Percentiles rank a stretch among this genome's conserved stretches.
These are phyloP conservation scores for Dipodomys stephensi DNA, from an alignment of 2,113 vertebrate genomes.

Conservation along the genomic window DNA sequence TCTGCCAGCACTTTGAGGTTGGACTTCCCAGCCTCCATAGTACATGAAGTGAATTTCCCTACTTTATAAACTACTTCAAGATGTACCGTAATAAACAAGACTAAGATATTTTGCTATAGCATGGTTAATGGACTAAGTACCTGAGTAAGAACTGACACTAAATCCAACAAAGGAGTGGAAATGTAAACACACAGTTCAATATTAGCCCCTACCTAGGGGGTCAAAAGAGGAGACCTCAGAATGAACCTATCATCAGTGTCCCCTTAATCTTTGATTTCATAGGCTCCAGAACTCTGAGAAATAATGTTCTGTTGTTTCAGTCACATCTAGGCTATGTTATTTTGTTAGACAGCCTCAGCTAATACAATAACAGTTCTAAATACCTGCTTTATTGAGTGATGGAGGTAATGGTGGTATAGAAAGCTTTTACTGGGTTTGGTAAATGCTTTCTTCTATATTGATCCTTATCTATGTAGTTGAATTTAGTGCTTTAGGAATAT, in stretches of 20 bases:
- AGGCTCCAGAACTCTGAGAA: not conserved
- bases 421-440: not conserved
- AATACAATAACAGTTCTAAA: slow-evolving; percentile 16
- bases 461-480: slow-evolving; percentile 5
- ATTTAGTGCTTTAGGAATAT: slow-evolving; percentile 1
- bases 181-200: not conserved
- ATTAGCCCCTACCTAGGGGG: not conserved
- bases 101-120: not conserved
- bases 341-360: not conserved
- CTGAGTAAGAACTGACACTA: not conserved
- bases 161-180: not conserved
- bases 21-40: not conserved
- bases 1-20: not conserved
- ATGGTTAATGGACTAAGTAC: not conserved
- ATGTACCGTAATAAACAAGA: not conserved
- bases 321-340: not conserved
- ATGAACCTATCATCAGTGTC: not conserved
- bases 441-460: not conserved
- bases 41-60: not conserved
- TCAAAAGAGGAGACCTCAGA: not conserved
- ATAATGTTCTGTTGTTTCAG: slow-evolving; percentile 12
- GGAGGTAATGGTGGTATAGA: not conserved
- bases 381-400: not conserved
- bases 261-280: not conserved
- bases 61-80: not conserved